Evolutionary conservation across 2,888 invertebrate species (phyloP), one percentile per base, ranked within the genome.

Genomic region (Oscheius sp.): DNA sequence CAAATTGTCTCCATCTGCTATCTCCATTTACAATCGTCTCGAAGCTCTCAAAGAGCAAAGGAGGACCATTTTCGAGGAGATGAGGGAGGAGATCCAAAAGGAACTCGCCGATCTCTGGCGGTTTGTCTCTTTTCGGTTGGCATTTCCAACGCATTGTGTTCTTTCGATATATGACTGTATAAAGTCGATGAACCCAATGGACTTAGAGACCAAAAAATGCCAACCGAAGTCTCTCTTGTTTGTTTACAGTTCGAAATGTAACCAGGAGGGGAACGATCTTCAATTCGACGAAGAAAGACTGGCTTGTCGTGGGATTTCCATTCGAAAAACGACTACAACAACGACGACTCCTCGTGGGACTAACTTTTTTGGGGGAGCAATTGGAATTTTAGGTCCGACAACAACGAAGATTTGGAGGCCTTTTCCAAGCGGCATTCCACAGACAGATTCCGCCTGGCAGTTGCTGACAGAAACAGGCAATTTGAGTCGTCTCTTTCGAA

Each of bases 101-200:
- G 61, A 61, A 61, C 45, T 61, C 15, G 17, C 29, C 17, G 45
- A 61, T 3, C 31, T 61, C 6, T 61, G 61, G 61, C 10, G 45
- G 61, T 61, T 0, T 58, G 67, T 20, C 69, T 78, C 58, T 66
- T 55, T 20, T 55, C 58, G 6, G 78, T 78, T 23, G 78, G 78
- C 5, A 10, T 72, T n/a, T n/a, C n/a, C n/a, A n/a, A n/a, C n/a
- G n/a, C n/a, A n/a, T n/a, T n/a, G n/a, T n/a, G n/a, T n/a, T n/a
- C n/a, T n/a, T n/a, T n/a, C n/a, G n/a, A n/a, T n/a, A n/a, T n/a
- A n/a, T n/a, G n/a, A n/a, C n/a, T n/a, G n/a, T n/a, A n/a, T n/a
- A n/a, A n/a, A n/a, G n/a, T n/a, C n/a, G n/a, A n/a, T n/a, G n/a
- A n/a, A n/a, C n/a, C n/a, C n/a, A n/a, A n/a, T n/a, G n/a, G n/a